phyloP scores from a whole-genome alignment of 1,140 invertebrate genomes.

The Pentalonia nigronervosa region DNA sequence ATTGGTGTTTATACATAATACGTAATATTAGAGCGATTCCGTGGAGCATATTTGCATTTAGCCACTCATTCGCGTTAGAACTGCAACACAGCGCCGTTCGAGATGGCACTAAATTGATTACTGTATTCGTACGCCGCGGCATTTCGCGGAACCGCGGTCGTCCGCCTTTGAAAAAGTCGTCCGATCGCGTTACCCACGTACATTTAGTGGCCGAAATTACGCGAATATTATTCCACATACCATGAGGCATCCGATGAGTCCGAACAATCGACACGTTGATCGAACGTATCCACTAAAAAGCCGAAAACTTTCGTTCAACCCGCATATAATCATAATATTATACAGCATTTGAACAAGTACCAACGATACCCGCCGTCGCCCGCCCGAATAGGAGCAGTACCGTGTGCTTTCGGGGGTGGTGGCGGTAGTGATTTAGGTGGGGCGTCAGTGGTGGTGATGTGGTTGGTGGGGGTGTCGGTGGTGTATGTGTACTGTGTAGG shows the following conservation, averaged over 20 bases:
- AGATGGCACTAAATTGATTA: conserved; percentile 49
- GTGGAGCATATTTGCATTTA: background rate
- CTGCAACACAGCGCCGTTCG: background rate
- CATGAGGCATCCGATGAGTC: background rate
- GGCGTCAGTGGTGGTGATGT: background rate
- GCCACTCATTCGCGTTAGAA: background rate
- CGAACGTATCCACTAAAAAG: background rate
- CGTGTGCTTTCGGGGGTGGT: background rate
- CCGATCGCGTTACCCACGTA: background rate
- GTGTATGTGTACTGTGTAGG: conserved; percentile 7
- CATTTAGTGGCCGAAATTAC: background rate
- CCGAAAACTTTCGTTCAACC: background rate
- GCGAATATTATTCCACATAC: background rate
- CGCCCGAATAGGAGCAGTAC: conserved; percentile 19
- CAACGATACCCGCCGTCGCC: background rate
- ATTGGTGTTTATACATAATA: background rate
- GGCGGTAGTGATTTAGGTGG: background rate
- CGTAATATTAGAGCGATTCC: background rate
- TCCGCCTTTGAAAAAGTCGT: background rate
- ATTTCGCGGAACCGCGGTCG: conserved; percentile 4
- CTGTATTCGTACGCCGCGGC: conserved; percentile 54
- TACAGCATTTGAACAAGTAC: conserved; percentile 13
- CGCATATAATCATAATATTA: background rate
- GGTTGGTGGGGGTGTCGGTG: background rate
- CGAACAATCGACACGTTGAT: background rate